These are phyloP conservation scores for Diarsia rubi DNA, from an alignment of 2,888 invertebrate genomes.

Conservation along the genomic window DNA sequence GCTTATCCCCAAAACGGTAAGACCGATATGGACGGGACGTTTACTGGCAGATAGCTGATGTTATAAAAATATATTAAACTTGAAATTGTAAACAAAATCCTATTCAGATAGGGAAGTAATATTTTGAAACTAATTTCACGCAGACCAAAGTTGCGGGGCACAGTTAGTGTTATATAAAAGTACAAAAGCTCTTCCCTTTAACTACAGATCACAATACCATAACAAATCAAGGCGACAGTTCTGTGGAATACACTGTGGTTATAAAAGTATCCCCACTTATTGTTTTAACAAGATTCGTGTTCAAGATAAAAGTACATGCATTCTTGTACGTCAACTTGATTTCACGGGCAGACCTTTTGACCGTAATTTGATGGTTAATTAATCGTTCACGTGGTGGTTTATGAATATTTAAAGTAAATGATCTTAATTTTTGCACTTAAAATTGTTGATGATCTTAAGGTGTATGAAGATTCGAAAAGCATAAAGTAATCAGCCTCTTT, in stretches of 20 bases:
- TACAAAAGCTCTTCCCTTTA: conserved; percentile 27
- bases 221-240: conserved; percentile 42
- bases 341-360: conserved; percentile 38
- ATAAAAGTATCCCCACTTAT: conserved; percentile 54
- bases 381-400: neutral
- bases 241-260: conserved; percentile 33
- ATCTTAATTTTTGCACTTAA: conserved; percentile 27
- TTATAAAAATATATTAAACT: too few species aligned
- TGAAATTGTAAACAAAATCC: too few species aligned
- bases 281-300: conserved; percentile 69
- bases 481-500: neutral
- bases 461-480: neutral
- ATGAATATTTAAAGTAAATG: neutral
- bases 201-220: conserved; percentile 52
- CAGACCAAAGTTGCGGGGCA: too few species aligned
- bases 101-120: too few species aligned
- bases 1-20: too few species aligned
- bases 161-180: neutral
- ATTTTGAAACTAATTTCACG: too few species aligned
- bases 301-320: conserved; percentile 55
- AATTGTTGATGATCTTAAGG: neutral
- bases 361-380: conserved; percentile 36
- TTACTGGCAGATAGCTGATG: too few species aligned
- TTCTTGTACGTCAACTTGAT: conserved; percentile 26
- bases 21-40: too few species aligned